These are phyloP conservation scores for Thalassoma bifasciatum DNA, from an alignment of 2,113 vertebrate genomes.

Conservation along the genomic window DNA sequence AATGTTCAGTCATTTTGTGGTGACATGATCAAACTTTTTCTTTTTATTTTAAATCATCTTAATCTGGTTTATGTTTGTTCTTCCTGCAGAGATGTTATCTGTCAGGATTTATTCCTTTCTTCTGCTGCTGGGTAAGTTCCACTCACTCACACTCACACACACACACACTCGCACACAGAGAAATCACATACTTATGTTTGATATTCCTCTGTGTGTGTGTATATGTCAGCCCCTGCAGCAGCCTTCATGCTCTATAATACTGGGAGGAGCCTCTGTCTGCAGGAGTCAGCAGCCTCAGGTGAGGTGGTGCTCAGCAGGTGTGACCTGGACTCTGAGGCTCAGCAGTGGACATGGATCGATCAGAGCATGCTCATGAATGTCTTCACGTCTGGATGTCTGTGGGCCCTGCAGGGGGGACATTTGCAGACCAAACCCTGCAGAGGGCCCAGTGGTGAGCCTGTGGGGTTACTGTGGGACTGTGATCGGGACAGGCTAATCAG, in stretches of 20 bases:
- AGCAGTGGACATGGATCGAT: conserved; percentile 80
- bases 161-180: background rate
- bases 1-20: no score
- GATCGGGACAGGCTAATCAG: conserved; percentile 66
- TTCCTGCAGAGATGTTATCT: conserved; percentile 65
- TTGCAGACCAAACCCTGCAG: conserved; percentile 63
- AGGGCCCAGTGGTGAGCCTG: background rate
- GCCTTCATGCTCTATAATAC: conserved; percentile 77
- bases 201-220: background rate
- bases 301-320: conserved; percentile 70
- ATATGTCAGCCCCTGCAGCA: conserved; percentile 46
- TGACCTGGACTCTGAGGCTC: conserved; percentile 64
- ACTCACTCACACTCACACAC: background rate
- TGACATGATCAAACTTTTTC: background rate
- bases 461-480: conserved; percentile 74
- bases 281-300: conserved; percentile 52
- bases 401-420: conserved; percentile 16
- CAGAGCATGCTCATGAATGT: conserved; percentile 60
- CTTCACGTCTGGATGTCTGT: conserved; percentile 73
- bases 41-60: background rate
- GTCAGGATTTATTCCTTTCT: conserved; percentile 65
- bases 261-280: conserved; percentile 71
- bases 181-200: no score
- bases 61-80: background rate
- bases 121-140: conserved; percentile 71